Evolutionary conservation across 2,113 vertebrate genomes (phyloP), one percentile per base, ranked within the genome.

Genomic region (Hippocampus comes): DNA sequence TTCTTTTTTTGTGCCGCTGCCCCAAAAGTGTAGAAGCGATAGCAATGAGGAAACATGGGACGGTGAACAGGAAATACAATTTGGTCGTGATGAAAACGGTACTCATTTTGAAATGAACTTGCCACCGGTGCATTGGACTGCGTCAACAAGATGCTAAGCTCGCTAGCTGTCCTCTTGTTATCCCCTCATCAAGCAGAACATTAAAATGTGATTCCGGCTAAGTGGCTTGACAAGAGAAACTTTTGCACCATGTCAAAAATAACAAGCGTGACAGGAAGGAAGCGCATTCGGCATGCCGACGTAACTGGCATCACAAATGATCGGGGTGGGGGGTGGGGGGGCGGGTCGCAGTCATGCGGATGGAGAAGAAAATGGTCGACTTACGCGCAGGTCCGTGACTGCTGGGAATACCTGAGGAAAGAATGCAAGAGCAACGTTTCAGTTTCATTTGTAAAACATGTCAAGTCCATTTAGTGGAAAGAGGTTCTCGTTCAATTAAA

Each of bases 311-410:
- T 77, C 46, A 71, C 68, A 42, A 80, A 57, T 42, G 68, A 70
- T 71, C 55, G 10, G 41, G 6, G 41, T 42, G 6, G 9, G 5
- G 11, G 43, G 43, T 67, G 70, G 71, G 64, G 77, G 77, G 66
- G 34, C n/a, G 51, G 51, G 74, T 63, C 63, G n/a, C 76, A 61
- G 74, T 51, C 86, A 89, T 89, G 84, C 82, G 46, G 83, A 57
- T 67, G 68, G 41, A 68, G 59, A 78, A 80, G 75, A 14, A 57
- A 55, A 56, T 51, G 61, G 72, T 89, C 88, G 91, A 98, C 96
- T 98, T 95, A 99, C 97, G 95, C 93, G 94, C 95, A 79, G 95
- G 95, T 93, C 95, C 95, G 75, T 94, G 94, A 91, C 93, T 95
- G 92, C 93, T 98, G 89, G 93, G 96, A 83, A 97, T 94, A 93